These are phyloP conservation scores for Styela clava DNA, from an alignment of 23 tunicate genomes.

Conservation along the genomic window DNA sequence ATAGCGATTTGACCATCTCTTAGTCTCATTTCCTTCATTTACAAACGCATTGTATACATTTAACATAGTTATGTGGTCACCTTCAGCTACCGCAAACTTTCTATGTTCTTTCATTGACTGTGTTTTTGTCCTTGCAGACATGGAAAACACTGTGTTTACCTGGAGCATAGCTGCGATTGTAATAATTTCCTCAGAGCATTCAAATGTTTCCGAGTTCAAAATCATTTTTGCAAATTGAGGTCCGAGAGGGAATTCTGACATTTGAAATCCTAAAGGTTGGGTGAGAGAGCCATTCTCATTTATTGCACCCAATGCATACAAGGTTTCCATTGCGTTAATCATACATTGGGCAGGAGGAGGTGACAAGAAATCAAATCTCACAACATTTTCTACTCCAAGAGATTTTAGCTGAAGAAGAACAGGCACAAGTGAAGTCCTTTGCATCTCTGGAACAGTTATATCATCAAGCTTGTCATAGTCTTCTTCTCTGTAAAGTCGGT, in stretches of 20 bases:
- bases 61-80: conserved; percentile 75
- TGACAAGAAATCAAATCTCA: conserved; percentile 67
- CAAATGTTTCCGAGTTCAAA: conserved; percentile 56
- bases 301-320: conserved; percentile 77
- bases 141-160: conserved; percentile 40
- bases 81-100: conserved; percentile 80
- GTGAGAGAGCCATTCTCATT: conserved; percentile 58
- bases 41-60: conserved; percentile 73
- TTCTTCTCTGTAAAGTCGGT: conserved; percentile 70
- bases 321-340: conserved; percentile 56
- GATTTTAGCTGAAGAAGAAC: conserved; percentile 72
- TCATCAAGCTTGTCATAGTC: conserved; percentile 25
- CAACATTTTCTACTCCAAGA: conserved; percentile 84
- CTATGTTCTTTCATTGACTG: conserved; percentile 61
- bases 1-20: conserved; percentile 56
- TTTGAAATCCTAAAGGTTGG: conserved; percentile 43
- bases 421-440: conserved; percentile 49
- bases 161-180: conserved; percentile 75
- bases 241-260: conserved; percentile 86
- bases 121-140: conserved; percentile 37
- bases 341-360: conserved; percentile 94
- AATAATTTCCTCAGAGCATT: conserved; percentile 71
- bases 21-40: conserved; percentile 68
- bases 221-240: conserved; percentile 86
- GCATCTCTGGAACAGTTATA: conserved; percentile 83